Evolutionary conservation across 64 coral and sea anemone species (phyloP).

Genomic region (Hydrozoanthus tunicans): DNA sequence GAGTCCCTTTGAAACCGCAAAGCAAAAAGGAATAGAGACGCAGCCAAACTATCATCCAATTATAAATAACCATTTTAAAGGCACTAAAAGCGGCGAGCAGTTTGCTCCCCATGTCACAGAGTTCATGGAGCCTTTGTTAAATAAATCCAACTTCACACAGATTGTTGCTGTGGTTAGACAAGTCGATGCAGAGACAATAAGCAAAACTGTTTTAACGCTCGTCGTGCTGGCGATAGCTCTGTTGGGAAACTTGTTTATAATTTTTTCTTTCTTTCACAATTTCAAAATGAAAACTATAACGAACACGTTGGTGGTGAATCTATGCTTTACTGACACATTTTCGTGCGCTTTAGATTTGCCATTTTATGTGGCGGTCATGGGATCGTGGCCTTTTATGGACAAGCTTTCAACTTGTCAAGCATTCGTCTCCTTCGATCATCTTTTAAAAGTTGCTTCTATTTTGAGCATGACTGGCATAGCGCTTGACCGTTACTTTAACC

Average conservation of each 20-base stretch:
- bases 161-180: not conserved
- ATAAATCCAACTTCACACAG: not conserved
- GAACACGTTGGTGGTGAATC: slow-evolving; percentile 72
- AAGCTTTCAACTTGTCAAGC: slow-evolving; percentile 1
- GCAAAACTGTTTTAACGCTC: not conserved
- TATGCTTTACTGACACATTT: slow-evolving; percentile 70
- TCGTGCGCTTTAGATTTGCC: slow-evolving; percentile 60
- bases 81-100: not conserved
- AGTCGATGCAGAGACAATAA: not conserved
- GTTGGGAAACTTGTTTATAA: slow-evolving; percentile 59
- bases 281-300: slow-evolving; percentile 86
- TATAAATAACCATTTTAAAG: too few relatives aligned
- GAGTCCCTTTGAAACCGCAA: too few relatives aligned
- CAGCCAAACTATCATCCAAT: too few relatives aligned
- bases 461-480: slow-evolving; percentile 71
- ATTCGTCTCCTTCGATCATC: slow-evolving; percentile 59
- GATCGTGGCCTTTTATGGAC: slow-evolving; percentile 16
- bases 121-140: not conserved
- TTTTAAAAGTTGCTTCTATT: slow-evolving; percentile 58
- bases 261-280: slow-evolving; percentile 66
- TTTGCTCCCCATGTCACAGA: not conserved
- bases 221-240: slow-evolving; percentile 24
- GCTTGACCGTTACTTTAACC: slow-evolving; percentile 69
- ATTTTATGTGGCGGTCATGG: slow-evolving; percentile 45
- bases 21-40: too few relatives aligned